phyloP scores from a whole-genome alignment of 2,888 invertebrate species.

The Galeruca laticollis region DNA sequence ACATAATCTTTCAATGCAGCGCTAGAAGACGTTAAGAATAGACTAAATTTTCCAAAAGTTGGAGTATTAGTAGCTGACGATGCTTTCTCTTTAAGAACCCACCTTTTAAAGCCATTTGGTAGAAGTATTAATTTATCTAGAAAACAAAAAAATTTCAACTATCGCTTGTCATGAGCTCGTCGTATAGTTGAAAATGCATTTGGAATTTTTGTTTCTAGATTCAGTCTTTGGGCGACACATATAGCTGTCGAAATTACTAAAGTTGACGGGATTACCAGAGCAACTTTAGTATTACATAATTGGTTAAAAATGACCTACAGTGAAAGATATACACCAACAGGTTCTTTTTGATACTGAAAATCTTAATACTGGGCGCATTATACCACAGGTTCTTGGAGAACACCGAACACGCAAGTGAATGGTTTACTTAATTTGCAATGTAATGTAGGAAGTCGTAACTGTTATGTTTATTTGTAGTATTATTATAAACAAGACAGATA shows the following conservation, averaged over 20 bases:
- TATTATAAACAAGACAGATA: too few relatives aligned
- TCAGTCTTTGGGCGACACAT: constrained; percentile 27
- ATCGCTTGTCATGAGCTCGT: constrained; percentile 34
- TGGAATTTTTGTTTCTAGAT: constrained; percentile 36
- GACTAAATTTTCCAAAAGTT: too few relatives aligned
- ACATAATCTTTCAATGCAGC: constrained; percentile 6
- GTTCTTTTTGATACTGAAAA: constrained; percentile 40
- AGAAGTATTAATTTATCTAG: background rate
- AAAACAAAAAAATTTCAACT: constrained; percentile 17
- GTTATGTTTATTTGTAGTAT: too few relatives aligned
- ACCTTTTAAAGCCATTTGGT: constrained; percentile 22
- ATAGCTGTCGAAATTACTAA: constrained; percentile 33
- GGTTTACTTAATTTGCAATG: constrained; percentile 39
- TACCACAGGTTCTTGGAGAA: constrained; percentile 48
- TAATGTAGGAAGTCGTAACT: constrained; percentile 28
- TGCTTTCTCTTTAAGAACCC: constrained; percentile 24
- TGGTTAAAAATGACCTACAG: too few relatives aligned
- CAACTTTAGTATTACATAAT: constrained; percentile 35
- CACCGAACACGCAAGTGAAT: constrained; percentile 39
- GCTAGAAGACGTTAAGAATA: too few relatives aligned
- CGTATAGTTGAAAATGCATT: constrained; percentile 36
- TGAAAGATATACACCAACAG: too few relatives aligned
- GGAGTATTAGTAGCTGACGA: background rate
- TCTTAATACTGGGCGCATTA: constrained; percentile 34
- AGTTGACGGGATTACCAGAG: constrained; percentile 35